Base-by-base conservation (phyloP, 2,888 invertebrate species). In the Eupithecia centaureata region DNA sequence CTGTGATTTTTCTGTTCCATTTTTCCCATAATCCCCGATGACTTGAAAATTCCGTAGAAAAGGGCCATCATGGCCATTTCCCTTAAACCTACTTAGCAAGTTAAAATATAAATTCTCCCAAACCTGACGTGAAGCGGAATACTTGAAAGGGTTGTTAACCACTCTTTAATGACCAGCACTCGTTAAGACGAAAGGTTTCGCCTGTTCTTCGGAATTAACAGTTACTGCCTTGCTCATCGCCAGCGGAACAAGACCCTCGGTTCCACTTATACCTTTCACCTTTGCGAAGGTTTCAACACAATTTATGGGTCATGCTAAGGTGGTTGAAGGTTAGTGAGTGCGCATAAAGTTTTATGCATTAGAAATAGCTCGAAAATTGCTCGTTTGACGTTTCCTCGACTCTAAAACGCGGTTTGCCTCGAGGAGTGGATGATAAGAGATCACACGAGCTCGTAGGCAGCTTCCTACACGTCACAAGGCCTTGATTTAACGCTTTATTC, bases 301-400 rank as follows among this genome's bases (percentile, higher is more conserved):
- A 73, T 69, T 64, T 62, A 67, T 61, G 70, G 85, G 13, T 76
- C 88, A 73, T 56, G 58, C 22, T 74, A 77, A 0, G 33, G 56
- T 86, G 88, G 89, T 32, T 65, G 68, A 62, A 74, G 78, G 78
- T 85, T 82, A 82, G 86, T 82, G 83, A 84, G 79, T 76, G 76
- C 81, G 80, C 88, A 86, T 90, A 87, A 90, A 90, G 81, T 90
- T 90, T 90, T 89, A 90, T 90, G 89, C 86, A 87, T 90, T 86
- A 79, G 80, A 78, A 90, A 90, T 87, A 84, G 87, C 86, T 84
- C 85, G 89, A 89, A 87, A 89, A 90, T 88, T 88, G 90, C 84
- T 84, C 86, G 83, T 87, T 85, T 84, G 84, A 84, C 87, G 87
- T 84, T 87, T 86, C 82, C 77, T 80, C 83, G 82, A 82, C 79